Evolutionary conservation across 2,888 invertebrate species (phyloP).

Genomic region (Hedya salicella): DNA sequence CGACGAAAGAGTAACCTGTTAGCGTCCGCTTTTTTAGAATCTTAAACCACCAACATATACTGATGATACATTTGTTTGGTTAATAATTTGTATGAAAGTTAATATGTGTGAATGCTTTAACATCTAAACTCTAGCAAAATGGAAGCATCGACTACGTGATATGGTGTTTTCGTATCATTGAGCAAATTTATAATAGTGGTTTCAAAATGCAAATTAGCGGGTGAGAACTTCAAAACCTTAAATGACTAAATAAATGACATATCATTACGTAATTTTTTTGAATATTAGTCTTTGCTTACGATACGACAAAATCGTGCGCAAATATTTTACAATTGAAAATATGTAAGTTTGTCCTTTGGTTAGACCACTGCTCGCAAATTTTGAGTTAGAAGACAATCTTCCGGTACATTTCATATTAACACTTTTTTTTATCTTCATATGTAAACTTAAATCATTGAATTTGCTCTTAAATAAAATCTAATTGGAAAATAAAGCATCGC

Average conservation of each 20-base stretch:
- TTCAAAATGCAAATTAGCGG: conserved; percentile 21
- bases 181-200: conserved; percentile 54
- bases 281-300: not conserved
- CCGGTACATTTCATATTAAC: not conserved
- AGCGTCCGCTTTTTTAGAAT: conserved; percentile 5
- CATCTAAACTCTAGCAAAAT: conserved; percentile 60
- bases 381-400: not conserved
- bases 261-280: not conserved
- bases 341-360: not conserved
- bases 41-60: conserved; percentile 9
- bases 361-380: not conserved
- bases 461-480: conserved; percentile 18
- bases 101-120: conserved; percentile 37
- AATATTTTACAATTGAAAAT: not conserved
- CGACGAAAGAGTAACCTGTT: not conserved
- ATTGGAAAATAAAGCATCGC: conserved; percentile 1
- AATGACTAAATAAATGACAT: conserved; percentile 15
- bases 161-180: conserved; percentile 64
- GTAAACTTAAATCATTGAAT: conserved; percentile 14
- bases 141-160: conserved; percentile 63
- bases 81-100: conserved; percentile 14
- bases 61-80: conserved; percentile 16
- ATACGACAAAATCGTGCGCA: conserved; percentile 1
- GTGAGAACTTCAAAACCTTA: conserved; percentile 25
- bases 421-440: not conserved